Percentiles rank a stretch among this genome's conserved stretches.
Conservation (phyloP, 2,888 invertebrate genomes). For the Pyrrhia umbra region DNA sequence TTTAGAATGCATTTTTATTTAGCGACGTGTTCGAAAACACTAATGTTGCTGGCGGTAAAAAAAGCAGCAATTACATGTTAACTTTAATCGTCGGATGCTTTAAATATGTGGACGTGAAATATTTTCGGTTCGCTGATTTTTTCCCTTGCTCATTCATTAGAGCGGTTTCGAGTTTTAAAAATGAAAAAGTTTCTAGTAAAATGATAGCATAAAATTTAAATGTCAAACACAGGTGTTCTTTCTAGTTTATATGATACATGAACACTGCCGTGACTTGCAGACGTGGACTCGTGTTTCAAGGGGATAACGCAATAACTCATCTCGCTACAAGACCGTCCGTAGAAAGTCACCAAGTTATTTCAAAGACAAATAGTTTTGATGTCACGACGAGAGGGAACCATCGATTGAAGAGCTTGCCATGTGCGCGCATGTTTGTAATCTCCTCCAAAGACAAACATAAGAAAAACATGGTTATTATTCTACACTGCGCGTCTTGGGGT, state of each 20-base stretch:
- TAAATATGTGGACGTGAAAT: constrained; percentile 55
- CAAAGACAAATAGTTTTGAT: constrained; percentile 87
- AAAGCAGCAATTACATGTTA: constrained; percentile 57
- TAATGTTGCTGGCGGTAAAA: constrained; percentile 64
- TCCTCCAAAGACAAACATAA: constrained; percentile 86
- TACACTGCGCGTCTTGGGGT: constrained; percentile 52
- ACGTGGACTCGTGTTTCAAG: constrained; percentile 73
- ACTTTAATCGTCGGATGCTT: constrained; percentile 58
- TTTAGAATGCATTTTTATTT: constrained; percentile 79
- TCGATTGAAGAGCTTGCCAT: constrained; percentile 81
- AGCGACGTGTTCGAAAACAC: constrained; percentile 69
- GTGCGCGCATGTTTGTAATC: constrained; percentile 85
- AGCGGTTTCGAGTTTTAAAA: constrained; percentile 25
- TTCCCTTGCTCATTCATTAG: constrained; percentile 45
- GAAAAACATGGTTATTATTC: constrained; percentile 85
- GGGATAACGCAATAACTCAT: constrained; percentile 81
- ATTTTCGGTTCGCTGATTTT: constrained; percentile 57
- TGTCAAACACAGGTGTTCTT: constrained; percentile 44
- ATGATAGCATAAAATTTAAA: constrained; percentile 14
- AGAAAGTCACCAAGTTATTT: constrained; percentile 85
- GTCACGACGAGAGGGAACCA: constrained; percentile 77
- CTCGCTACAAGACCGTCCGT: constrained; percentile 67
- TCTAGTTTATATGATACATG: constrained; percentile 68
- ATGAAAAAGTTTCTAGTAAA: constrained; percentile 25
- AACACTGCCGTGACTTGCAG: constrained; percentile 71